Evolutionary conservation across 2,113 vertebrate species (phyloP), one percentile per base, ranked within the genome.

Genomic region (Oreocharis arfaki): DNA sequence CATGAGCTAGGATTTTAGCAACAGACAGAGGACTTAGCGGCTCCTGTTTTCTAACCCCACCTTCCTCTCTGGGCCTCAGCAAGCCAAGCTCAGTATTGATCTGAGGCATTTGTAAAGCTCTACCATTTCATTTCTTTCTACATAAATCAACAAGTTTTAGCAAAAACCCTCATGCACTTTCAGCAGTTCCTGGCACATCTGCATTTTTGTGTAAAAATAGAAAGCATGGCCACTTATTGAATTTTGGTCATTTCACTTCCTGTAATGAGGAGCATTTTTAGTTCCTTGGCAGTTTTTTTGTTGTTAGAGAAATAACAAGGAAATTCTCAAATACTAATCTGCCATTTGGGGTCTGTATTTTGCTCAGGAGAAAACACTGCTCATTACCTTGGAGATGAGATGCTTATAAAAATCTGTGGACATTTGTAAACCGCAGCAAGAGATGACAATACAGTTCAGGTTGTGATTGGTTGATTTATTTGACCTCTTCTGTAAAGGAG

Each of bases 1-100:
- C 55, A 73, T 83, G 87, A 97, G 82, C 35, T 63, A 83, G 85
- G 81, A 87, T 71, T 94, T 88, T 70, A 85, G 56, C 59, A 67
- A 26, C 50, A 91, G 63, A 79, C 59, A 67, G 20, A 42, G 4
- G 37, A 91, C 59, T 73, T 55, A 90, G 82, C 0, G 4, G 13
- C 85, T 95, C 64, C 85, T 44, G 17, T 52, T 67, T 80, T 83
- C 55, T 59, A 93, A 56, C 35, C 56, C 46, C 50, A 87, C 30
- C 55, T 91, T 85, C 42, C 67, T 92, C 44, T 91, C 71, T 78
- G 68, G 61, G 15, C 35, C 75, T 88, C 6, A 1, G 44, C 55
- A 77, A 63, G 56, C 17, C 63, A 67, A 65, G 22, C 19, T 35
- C 0, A 0, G 6, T 90, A 90, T 91, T 0, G 24, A 93, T 74